Evolutionary conservation across 2,113 vertebrate genomes (phyloP), one percentile per base, ranked within the genome.

Genomic region (Prolemur simus): DNA sequence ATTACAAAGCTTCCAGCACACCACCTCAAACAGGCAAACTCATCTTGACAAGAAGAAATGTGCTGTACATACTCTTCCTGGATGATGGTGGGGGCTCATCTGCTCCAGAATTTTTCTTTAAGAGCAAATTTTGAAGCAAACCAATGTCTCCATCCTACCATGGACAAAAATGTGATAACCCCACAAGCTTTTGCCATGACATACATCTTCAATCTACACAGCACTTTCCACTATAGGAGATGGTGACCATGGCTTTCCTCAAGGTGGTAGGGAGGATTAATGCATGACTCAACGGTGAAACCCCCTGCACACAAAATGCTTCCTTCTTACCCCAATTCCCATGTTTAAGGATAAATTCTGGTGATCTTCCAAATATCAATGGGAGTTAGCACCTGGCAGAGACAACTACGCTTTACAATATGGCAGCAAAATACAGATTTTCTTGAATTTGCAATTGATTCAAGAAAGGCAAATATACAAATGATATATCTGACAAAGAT

Each of bases 61-160:
- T 9, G 13, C 39, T n/a, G 3, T 39, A 77, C 58, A 49, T 42
- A 84, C 1, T 80, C 20, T 60, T 42, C 45, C 66, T 13, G 21
- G 27, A 45, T 64, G 27, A 13, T 3, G 21, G 1, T 2, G 32
- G 32, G 21, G 1, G 2, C 23, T 80, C 42, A 42, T n/a, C 37
- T 25, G 23, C 68, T n/a, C 34, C 77, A 23, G 58, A 63, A 78
- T 39, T 63, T 47, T 84, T 66, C 58, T 47, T 21, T 9, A 68
- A 80, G 74, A 80, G 25, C 11, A 95, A 76, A 76, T 52, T 92
- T 45, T n/a, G 66, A 92, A 47, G 78, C 84, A 37, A 92, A 94
- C 34, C 39, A 76, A 68, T 34, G 47, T 45, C 32, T 76, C 71
- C 39, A 58, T 47, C 25, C 14, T 8, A 49, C 27, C 58, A n/a